Evolutionary conservation across 2,888 invertebrate species (phyloP).

Genomic region (Cephus pygmeus): DNA sequence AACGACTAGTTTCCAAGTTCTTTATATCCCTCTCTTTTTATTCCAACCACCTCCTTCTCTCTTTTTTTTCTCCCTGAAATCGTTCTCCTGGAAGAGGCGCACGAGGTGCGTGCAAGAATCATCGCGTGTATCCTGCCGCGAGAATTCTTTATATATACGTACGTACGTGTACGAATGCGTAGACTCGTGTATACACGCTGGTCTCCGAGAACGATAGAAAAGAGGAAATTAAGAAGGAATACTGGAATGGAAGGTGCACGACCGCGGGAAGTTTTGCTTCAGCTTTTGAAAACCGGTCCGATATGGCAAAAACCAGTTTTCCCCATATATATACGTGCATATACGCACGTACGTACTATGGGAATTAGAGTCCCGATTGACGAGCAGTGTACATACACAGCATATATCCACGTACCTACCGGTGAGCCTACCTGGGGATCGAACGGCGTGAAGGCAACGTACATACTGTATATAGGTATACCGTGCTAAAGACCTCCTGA

Average conservation of each 20-base stretch:
- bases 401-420: no score
- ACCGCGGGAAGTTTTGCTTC: not conserved
- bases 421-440: not conserved
- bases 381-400: not conserved
- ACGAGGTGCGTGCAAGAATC: not conserved
- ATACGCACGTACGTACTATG: not conserved
- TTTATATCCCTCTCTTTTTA: no score
- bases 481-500: not conserved
- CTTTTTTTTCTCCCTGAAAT: no score
- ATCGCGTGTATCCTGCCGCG: not conserved
- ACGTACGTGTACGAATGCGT: not conserved
- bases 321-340: not conserved
- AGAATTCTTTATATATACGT: not conserved
- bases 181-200: not conserved
- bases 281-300: not conserved
- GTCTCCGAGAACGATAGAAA: not conserved
- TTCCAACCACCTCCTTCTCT: no score
- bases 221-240: not conserved
- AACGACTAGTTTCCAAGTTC: no score
- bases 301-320: not conserved
- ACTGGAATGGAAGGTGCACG: not conserved
- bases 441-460: not conserved
- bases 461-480: not conserved
- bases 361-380: not conserved
- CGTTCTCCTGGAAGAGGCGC: not conserved